phyloP scores from a whole-genome alignment of 2,113 vertebrate species.

The Hippocampus zosterae region DNA sequence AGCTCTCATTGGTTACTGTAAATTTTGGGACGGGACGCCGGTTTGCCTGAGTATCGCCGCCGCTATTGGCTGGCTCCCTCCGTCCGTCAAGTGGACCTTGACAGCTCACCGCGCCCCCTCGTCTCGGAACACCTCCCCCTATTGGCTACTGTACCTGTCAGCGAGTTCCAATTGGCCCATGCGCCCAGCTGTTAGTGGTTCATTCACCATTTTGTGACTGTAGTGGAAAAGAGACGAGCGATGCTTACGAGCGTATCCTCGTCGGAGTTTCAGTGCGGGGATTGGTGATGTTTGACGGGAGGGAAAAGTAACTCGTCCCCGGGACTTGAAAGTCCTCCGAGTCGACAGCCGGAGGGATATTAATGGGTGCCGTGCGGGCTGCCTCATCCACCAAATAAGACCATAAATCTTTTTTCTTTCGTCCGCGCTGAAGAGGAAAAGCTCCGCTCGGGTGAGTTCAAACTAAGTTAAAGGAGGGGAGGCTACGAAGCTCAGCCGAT shows the following conservation, averaged over 20 bases:
- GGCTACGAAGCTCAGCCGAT: not conserved
- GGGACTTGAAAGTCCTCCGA: conserved; percentile 27
- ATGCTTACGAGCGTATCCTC: conserved; percentile 72
- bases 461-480: conserved; percentile 46
- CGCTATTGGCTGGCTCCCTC: conserved; percentile 61
- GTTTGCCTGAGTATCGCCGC: conserved; percentile 43
- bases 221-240: conserved; percentile 84
- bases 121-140: conserved; percentile 25
- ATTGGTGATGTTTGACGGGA: not conserved
- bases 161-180: conserved; percentile 76
- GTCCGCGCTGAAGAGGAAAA: conserved; percentile 34
- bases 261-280: conserved; percentile 67
- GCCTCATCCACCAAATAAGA: conserved; percentile 55
- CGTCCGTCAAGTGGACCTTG: conserved; percentile 55
- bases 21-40: conserved; percentile 72
- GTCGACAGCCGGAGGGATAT: conserved; percentile 60
- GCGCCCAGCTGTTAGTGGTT: conserved; percentile 89
- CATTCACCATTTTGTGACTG: conserved; percentile 98
- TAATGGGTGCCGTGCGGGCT: conserved; percentile 37
- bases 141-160: conserved; percentile 78
- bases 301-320: conserved; percentile 50
- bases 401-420: conserved; percentile 49
- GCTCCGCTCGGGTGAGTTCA: conserved; percentile 70
- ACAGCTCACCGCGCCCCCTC: conserved; percentile 49
- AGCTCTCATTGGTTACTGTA: conserved; percentile 83